Percentiles rank a stretch among this genome's conserved stretches.
Conservation (phyloP, 2,888 invertebrate genomes). For the Nomada hirtipes region DNA sequence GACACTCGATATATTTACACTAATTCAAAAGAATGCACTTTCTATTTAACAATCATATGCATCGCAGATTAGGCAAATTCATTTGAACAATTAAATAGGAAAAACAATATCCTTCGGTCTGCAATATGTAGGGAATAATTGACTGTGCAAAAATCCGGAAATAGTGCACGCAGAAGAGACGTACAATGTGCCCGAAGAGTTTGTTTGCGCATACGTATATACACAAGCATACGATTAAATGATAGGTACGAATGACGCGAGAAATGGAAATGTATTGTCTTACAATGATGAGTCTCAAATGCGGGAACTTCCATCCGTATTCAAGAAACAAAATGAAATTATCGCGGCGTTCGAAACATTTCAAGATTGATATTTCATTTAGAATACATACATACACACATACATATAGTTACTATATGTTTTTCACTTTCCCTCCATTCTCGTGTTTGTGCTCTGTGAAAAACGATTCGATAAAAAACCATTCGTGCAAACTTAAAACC, state of each 20-base stretch:
- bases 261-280: constrained; percentile 56
- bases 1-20: too few relatives aligned
- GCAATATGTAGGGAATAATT: constrained; percentile 10
- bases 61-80: too few relatives aligned
- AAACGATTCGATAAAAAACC: background rate
- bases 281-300: constrained; percentile 54
- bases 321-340: constrained; percentile 33
- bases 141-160: constrained; percentile 8
- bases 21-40: too few relatives aligned
- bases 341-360: constrained; percentile 6
- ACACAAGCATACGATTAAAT: constrained; percentile 22
- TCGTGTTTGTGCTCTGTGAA: background rate
- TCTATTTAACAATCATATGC: too few relatives aligned
- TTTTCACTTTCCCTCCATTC: background rate
- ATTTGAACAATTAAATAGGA: too few relatives aligned
- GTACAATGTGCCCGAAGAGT: background rate
- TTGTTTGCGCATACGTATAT: constrained; percentile 21
- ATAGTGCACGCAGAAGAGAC: constrained; percentile 7
- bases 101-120: background rate
- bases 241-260: constrained; percentile 21
- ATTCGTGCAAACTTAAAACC: constrained; percentile 27
- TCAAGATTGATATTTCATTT: constrained; percentile 1
- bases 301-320: constrained; percentile 34
- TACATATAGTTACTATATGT: background rate
- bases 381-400: background rate